Percentiles rank a stretch among this genome's conserved stretches.
Evolutionary conservation across 1,140 invertebrate species (phyloP).

Genomic region (Hestina assimilis): DNA sequence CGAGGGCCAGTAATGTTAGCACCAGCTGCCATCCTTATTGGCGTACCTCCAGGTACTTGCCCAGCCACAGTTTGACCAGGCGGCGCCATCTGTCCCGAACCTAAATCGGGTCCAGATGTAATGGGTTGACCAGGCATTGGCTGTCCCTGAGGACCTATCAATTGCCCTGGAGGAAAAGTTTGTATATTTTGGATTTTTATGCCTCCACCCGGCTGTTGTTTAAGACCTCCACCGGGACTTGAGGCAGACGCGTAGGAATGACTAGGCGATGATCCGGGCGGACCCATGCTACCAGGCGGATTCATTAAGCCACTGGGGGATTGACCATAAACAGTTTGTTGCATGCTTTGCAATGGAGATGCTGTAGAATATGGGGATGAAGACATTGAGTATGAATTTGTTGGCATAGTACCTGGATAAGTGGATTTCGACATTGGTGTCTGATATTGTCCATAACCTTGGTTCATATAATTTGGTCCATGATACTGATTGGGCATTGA

Average conservation of each 20-base stretch:
- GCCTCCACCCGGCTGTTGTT: slow-evolving; percentile 41
- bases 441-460: slow-evolving; percentile 50
- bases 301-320: slow-evolving; percentile 43
- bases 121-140: slow-evolving; percentile 14
- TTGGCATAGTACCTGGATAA: slow-evolving; percentile 41
- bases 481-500: slow-evolving; percentile 51
- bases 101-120: slow-evolving; percentile 21
- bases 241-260: slow-evolving; percentile 48
- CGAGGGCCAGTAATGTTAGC: slow-evolving; percentile 44
- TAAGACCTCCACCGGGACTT: slow-evolving; percentile 54
- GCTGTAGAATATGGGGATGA: slow-evolving; percentile 50
- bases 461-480: slow-evolving; percentile 50
- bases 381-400: slow-evolving; percentile 40
- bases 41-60: slow-evolving; percentile 50
- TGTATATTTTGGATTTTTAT: slow-evolving; percentile 69
- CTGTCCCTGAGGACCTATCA: slow-evolving; percentile 23
- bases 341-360: slow-evolving; percentile 66
- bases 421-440: slow-evolving; percentile 47
- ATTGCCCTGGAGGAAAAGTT: slow-evolving; percentile 59
- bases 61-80: slow-evolving; percentile 41
- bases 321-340: slow-evolving; percentile 63
- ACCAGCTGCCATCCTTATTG: slow-evolving; percentile 55
- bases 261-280: slow-evolving; percentile 46
- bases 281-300: slow-evolving; percentile 53
- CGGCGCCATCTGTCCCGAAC: slow-evolving; percentile 28